These are phyloP conservation scores for Ooceraea biroi DNA, from an alignment of 1,140 invertebrate species.

Conservation along the genomic window DNA sequence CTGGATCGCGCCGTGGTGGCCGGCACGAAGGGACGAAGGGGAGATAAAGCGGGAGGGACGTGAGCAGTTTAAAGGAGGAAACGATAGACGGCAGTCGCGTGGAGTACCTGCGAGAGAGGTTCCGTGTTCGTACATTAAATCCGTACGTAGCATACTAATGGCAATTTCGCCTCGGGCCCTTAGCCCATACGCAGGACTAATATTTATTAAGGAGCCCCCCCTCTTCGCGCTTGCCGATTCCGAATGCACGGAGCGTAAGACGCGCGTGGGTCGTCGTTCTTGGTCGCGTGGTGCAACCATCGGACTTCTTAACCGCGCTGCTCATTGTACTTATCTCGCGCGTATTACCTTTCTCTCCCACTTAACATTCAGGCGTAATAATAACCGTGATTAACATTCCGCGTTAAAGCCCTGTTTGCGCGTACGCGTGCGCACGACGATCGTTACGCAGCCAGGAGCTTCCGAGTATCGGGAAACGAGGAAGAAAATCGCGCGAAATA, in stretches of 20 bases:
- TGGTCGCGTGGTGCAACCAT: slow-evolving; percentile 57
- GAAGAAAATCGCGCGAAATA: not conserved
- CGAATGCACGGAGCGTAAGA: slow-evolving; percentile 50
- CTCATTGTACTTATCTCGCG: slow-evolving; percentile 57
- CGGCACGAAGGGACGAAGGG: slow-evolving; percentile 2
- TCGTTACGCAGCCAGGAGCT: slow-evolving; percentile 1
- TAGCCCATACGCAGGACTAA: slow-evolving; percentile 54
- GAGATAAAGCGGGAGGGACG: slow-evolving; percentile 48
- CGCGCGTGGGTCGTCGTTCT: slow-evolving; percentile 57
- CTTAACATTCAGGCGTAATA: slow-evolving; percentile 51
- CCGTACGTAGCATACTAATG: slow-evolving; percentile 53
- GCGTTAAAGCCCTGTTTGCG: slow-evolving; percentile 19
- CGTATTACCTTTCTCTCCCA: slow-evolving; percentile 51
- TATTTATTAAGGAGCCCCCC: slow-evolving; percentile 41
- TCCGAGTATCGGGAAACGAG: not conserved
- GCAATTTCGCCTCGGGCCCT: slow-evolving; percentile 47
- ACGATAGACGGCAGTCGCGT: slow-evolving; percentile 54
- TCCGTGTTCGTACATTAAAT: slow-evolving; percentile 59
- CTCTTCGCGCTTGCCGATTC: slow-evolving; percentile 28
- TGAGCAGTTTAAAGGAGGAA: slow-evolving; percentile 57
- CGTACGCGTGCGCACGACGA: not conserved
- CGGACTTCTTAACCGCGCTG: slow-evolving; percentile 43
- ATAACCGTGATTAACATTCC: slow-evolving; percentile 39
- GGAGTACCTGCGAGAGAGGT: slow-evolving; percentile 39
- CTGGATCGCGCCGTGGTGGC: slow-evolving; percentile 42